phyloP scores from a whole-genome alignment of 2,888 invertebrate genomes.

The Neuroscelio doddi region DNA sequence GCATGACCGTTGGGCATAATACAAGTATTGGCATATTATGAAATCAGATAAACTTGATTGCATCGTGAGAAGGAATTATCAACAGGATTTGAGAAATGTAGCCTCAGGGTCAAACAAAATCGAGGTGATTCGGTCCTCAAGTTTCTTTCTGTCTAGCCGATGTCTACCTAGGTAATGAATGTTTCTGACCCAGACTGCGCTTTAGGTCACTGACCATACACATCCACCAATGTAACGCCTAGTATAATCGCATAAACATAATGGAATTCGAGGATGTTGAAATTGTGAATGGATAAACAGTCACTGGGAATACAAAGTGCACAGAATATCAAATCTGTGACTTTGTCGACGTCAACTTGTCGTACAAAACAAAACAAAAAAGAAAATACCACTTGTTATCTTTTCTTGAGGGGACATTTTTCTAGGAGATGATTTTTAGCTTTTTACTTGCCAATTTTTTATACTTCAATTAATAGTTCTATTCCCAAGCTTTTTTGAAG shows the following conservation, averaged over 20 bases:
- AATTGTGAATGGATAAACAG: constrained; percentile 11
- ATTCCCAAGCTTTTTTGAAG: too few species aligned
- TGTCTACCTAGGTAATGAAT: constrained; percentile 44
- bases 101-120: constrained; percentile 37
- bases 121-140: constrained; percentile 42
- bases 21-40: too few species aligned
- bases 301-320: neutral
- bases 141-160: constrained; percentile 45
- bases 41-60: too few species aligned
- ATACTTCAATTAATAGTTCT: too few species aligned
- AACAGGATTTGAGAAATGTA: constrained; percentile 23
- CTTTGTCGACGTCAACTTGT: neutral
- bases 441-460: neutral
- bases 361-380: too few species aligned
- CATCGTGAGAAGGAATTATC: too few species aligned
- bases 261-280: constrained; percentile 39
- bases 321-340: neutral
- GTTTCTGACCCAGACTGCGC: constrained; percentile 44
- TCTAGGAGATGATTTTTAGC: neutral
- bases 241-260: constrained; percentile 21
- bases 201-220: constrained; percentile 47
- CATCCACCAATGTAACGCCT: constrained; percentile 25
- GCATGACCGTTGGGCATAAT: too few species aligned
- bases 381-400: too few species aligned
- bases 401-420: too few species aligned